Conservation (phyloP, 2,113 vertebrate genomes). For the Rhynchopsitta pachyrhyncha region DNA sequence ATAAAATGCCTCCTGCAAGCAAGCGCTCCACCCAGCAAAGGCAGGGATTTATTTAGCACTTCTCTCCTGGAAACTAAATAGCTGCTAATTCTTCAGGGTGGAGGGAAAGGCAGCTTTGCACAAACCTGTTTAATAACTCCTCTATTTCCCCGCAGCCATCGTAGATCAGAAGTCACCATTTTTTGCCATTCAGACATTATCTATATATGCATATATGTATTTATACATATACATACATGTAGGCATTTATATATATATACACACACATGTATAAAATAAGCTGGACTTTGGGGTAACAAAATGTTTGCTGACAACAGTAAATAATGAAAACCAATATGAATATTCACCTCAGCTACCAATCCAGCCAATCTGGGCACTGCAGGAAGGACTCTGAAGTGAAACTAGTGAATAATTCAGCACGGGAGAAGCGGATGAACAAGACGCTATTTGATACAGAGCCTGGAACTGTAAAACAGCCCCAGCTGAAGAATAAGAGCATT, state of each 20-base stretch:
- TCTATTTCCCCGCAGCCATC: neutral
- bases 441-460: neutral
- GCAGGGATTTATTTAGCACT: neutral
- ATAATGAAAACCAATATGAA: neutral
- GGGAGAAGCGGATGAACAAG: neutral
- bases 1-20: neutral
- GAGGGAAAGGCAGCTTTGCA: neutral
- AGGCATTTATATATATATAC: neutral
- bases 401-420: neutral
- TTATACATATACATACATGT: neutral
- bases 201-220: neutral
- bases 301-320: neutral
- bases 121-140: neutral
- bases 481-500: conserved; percentile 49
- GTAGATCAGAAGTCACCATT: neutral
- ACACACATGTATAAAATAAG: neutral
- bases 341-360: neutral
- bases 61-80: neutral
- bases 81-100: neutral
- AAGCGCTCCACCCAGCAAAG: neutral
- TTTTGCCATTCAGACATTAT: neutral
- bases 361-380: neutral
- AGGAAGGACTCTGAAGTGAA: neutral
- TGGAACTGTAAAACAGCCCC: neutral
- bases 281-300: neutral